Evolutionary conservation across 2,888 invertebrate genomes (phyloP), one percentile per base, ranked within the genome.

Genomic region (Creontiades dilutus): DNA sequence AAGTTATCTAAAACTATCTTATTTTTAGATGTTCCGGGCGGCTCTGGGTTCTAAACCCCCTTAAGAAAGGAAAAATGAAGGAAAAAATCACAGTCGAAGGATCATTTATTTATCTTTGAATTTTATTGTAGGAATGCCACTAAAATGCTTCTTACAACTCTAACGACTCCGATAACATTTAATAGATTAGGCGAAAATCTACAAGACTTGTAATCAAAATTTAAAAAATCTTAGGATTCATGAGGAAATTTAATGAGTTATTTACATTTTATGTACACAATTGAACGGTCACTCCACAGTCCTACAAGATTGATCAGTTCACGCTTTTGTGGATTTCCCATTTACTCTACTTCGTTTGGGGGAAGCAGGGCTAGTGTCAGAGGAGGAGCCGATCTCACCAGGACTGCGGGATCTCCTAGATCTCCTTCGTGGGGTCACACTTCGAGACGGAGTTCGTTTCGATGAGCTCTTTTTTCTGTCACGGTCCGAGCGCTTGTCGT

Each of bases 261-360:
- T 78, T 28, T 78, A 78, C 78, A 78, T 46, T 3, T 7, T 46
- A 78, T 78, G 37, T 78, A 78, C 78, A 78, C n/a, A 78, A 78
- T n/a, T 46, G 28, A 46, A 75, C 75, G 13, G 75, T 27, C 2
- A 28, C n/a, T 28, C 2, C 19, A 7, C 16, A 14, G 14, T 52
- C 13, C 14, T 52, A 9, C 4, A 23, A 13, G 5, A 11, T 19
- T 0, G n/a, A 0, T 48, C 19, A 23, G 27, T 82, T 82, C 23
- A 82, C 48, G 52, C n/a, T 82, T 82, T 82, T 12, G 27, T 52
- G 37, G 78, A 47, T 82, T 82, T 82, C 13, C 82, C 82, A 23
- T 52, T 47, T n/a, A 82, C 48, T 13, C 52, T 47, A 37, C 37
- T 37, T 3, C 37, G 80, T 82, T 82, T 82, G 52, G 82, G 82